These are phyloP conservation scores for Pachydiplax longipennis DNA, from an alignment of 2,888 invertebrate species.

Conservation along the genomic window DNA sequence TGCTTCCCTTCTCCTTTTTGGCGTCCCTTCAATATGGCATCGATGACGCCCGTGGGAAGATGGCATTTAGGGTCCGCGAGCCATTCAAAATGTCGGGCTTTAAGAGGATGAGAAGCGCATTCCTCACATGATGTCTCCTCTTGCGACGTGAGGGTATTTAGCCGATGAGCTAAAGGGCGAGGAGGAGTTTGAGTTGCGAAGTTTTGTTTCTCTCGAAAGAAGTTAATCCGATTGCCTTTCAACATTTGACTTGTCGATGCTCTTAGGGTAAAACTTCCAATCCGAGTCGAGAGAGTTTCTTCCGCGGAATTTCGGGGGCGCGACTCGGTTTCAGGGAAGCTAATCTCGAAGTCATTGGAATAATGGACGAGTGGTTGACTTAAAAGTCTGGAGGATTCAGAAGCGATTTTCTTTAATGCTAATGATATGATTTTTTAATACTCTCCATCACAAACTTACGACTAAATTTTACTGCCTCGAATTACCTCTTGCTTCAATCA, in stretches of 20 bases:
- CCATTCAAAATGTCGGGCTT: too few species aligned
- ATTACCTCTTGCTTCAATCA: too few species aligned
- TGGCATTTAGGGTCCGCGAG: constrained; percentile 14
- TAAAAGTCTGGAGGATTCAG: too few species aligned
- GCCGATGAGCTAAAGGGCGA: background rate
- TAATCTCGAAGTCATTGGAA: too few species aligned
- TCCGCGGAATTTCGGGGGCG: background rate
- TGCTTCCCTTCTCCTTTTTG: background rate
- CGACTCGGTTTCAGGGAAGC: background rate
- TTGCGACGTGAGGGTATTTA: too few species aligned
- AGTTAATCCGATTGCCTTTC: background rate
- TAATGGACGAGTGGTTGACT: too few species aligned
- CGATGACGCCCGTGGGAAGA: constrained; percentile 15
- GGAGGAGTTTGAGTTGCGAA: too few species aligned
- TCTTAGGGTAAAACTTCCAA: background rate
- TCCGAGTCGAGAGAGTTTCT: background rate
- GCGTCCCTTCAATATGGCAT: background rate
- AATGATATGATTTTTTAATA: too few species aligned
- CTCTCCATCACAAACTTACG: too few species aligned
- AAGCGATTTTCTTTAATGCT: too few species aligned
- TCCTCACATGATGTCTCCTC: background rate
- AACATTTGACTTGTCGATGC: background rate
- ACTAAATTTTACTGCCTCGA: too few species aligned
- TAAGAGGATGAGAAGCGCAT: background rate
- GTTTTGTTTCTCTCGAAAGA: background rate